Conservation (phyloP, 2,113 vertebrate species). For the Pangasianodon gigas region DNA sequence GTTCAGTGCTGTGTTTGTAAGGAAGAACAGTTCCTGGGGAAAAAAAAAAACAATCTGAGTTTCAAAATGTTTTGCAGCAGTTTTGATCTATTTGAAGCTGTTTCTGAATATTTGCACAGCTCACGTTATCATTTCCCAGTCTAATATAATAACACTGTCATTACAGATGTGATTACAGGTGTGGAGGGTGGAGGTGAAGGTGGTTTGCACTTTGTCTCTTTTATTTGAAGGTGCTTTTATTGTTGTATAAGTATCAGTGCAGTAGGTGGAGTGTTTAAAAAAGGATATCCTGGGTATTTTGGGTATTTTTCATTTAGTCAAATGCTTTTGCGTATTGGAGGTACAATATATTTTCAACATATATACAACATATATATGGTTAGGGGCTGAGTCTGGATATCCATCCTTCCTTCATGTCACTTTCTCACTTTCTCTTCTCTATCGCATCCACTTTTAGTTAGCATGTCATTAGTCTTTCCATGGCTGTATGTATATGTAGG, state of each 20-base stretch:
- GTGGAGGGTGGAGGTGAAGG: not conserved
- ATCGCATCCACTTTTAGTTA: not conserved
- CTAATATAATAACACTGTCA: not conserved
- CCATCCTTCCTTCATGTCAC: not conserved
- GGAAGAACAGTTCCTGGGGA: not conserved
- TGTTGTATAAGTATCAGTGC: not conserved
- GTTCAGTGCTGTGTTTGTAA: not conserved
- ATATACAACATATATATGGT: not conserved
- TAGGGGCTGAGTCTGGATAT: not conserved
- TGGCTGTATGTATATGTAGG: not conserved
- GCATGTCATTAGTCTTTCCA: not conserved
- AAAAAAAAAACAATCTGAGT: not conserved
- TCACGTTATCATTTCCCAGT: not conserved
- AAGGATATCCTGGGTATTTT: not conserved
- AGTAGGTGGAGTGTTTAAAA: not conserved
- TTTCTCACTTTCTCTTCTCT: not conserved
- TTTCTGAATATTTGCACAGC: not conserved
- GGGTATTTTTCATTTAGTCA: not conserved
- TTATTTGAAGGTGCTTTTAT: not conserved
- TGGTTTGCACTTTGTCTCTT: not conserved
- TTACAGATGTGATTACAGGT: not conserved
- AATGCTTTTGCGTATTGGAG: not conserved
- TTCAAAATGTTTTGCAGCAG: constrained; percentile 19
- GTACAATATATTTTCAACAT: not conserved
- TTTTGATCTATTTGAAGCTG: constrained; percentile 9